A percentile compares a stretch with the other conserved stretches of the same genome.
Evolutionary conservation across 2,888 invertebrate species (phyloP).

Genomic region (Lysandra coridon): DNA sequence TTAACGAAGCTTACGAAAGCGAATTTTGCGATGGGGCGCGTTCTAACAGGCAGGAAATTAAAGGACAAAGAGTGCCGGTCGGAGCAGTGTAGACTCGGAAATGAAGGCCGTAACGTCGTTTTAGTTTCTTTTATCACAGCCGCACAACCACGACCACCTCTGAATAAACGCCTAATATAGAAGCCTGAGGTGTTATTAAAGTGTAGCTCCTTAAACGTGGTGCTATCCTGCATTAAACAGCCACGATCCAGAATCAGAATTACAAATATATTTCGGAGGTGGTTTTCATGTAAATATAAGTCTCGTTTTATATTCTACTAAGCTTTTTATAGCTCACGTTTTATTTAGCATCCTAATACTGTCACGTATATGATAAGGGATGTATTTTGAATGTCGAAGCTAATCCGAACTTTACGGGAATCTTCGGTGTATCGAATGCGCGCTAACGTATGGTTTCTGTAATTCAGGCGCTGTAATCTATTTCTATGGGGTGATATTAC

Average conservation of each 20-base stretch:
- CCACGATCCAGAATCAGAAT: conserved; percentile 31
- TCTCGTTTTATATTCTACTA: conserved; percentile 41
- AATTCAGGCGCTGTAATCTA: conserved; percentile 77
- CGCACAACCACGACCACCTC: conserved; percentile 55
- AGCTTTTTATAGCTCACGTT: conserved; percentile 45
- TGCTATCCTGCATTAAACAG: conserved; percentile 32
- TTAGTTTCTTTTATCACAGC: conserved; percentile 56
- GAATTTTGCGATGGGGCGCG: conserved; percentile 72
- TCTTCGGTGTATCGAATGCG: conserved; percentile 68
- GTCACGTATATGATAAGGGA: conserved; percentile 50
- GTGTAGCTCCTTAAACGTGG: conserved; percentile 24
- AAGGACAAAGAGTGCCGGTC: conserved; percentile 76
- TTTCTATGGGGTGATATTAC: conserved; percentile 64
- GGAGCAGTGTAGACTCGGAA: conserved; percentile 73
- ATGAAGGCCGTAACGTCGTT: conserved; percentile 65
- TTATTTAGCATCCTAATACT: conserved; percentile 40
- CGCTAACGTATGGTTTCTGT: conserved; percentile 75
- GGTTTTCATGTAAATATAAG: conserved; percentile 26
- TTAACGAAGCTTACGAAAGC: conserved; percentile 77
- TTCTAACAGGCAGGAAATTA: conserved; percentile 77
- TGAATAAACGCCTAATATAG: conserved; percentile 35
- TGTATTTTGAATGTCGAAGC: conserved; percentile 63
- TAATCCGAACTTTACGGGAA: conserved; percentile 70
- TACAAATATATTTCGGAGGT: conserved; percentile 20
- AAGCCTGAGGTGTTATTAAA: conserved; percentile 35